Percentiles rank a stretch among this genome's conserved stretches.
Evolutionary conservation across 1,140 invertebrate species (phyloP).

Genomic region (Schlechtendalia chinensis): DNA sequence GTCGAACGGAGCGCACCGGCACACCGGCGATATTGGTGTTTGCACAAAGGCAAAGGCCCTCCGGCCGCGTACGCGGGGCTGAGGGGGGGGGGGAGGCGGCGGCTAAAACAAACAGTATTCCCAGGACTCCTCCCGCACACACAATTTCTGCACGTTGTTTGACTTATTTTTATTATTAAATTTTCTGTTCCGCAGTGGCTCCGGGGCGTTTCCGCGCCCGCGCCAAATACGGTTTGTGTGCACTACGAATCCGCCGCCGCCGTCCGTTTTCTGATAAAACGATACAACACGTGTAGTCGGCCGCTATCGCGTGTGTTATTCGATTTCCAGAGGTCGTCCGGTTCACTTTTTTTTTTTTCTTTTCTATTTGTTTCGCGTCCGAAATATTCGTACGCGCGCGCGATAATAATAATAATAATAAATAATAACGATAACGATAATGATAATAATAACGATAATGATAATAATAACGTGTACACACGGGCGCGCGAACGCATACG

Average conservation of each 20-base stretch:
- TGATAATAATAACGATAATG: constrained; percentile 24
- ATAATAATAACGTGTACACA: constrained; percentile 30
- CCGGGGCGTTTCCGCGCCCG: constrained; percentile 21
- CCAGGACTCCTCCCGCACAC: constrained; percentile 29
- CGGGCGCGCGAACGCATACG: not conserved
- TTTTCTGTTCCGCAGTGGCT: constrained; percentile 26
- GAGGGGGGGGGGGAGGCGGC: too few relatives aligned
- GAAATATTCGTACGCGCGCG: constrained; percentile 15
- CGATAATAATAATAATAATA: not conserved
- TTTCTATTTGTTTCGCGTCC: constrained; percentile 7
- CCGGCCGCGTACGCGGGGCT: not conserved
- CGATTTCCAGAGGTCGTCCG: constrained; percentile 31
- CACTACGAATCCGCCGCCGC: constrained; percentile 29
- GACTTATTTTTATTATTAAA: constrained; percentile 50
- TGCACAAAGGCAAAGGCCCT: constrained; percentile 40
- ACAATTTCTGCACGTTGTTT: constrained; percentile 45
- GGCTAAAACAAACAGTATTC: constrained; percentile 44
- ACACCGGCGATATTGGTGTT: constrained; percentile 41
- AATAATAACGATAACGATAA: constrained; percentile 29
- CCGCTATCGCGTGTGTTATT: constrained; percentile 6
- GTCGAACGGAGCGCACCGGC: constrained; percentile 22
- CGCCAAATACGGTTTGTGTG: constrained; percentile 18
- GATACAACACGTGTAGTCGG: constrained; percentile 20
- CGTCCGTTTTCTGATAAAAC: constrained; percentile 30
- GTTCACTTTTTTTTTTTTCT: constrained; percentile 5